phyloP scores from a whole-genome alignment of 2,797 vertebrate species.

The Betta splendens region DNA sequence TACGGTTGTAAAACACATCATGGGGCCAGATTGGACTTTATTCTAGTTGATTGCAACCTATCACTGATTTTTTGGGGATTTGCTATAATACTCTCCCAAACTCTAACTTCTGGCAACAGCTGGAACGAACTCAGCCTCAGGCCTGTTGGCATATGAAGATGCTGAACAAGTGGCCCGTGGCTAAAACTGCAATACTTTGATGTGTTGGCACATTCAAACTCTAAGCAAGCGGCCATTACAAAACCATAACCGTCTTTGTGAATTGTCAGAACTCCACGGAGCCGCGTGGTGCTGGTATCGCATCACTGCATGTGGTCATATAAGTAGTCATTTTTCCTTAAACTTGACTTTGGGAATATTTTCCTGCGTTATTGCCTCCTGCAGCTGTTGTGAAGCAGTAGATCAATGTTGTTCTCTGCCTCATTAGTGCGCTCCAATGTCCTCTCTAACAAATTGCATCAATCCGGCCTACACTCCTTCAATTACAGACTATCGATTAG shows the following conservation, averaged over 20 bases:
- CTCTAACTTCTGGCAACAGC: background rate
- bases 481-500: slow-evolving; percentile 54
- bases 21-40: background rate
- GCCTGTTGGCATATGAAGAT: background rate
- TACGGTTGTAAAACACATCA: background rate
- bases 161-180: background rate
- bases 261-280: slow-evolving; percentile 3
- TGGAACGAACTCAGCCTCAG: background rate
- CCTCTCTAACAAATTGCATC: slow-evolving; percentile 19
- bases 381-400: background rate
- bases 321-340: background rate
- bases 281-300: background rate
- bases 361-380: background rate
- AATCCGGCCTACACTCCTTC: slow-evolving; percentile 35
- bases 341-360: background rate
- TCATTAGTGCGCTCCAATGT: slow-evolving; percentile 50
- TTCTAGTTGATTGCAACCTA: too few relatives aligned
- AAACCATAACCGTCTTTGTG: background rate
- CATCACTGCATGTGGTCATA: slow-evolving; percentile 1
- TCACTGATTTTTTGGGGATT: too few relatives aligned
- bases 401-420: slow-evolving; percentile 37
- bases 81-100: background rate
- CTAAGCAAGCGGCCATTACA: background rate
- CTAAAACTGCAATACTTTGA: slow-evolving; percentile 5
- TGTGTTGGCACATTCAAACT: background rate